Evolutionary conservation across 92 coral and sea anemone genomes (phyloP), one percentile per base, ranked within the genome.

Genomic region (Porites lobata): DNA sequence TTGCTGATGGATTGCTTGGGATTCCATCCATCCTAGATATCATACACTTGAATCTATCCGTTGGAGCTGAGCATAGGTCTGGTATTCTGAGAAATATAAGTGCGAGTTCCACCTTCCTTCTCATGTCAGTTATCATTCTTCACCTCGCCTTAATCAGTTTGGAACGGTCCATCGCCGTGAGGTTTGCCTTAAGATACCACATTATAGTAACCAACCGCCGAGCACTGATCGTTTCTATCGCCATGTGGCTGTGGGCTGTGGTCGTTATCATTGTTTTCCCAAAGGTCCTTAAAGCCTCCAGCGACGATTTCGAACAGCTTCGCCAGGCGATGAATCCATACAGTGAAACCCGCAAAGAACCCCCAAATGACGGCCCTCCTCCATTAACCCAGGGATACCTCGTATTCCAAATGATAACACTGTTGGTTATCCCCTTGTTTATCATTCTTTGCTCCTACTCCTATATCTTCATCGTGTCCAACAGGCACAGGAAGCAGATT

Each of bases 91-190:
- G 47, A 38, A 38, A 1, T 9, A 0, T 26, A 14, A 63, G 52
- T 2, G 21, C 69, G 1, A 17, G 26, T 12, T 11, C 63, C 62
- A 84, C 51, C 78, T 67, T 62, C 51, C 15, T 18, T 11, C 52
- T 74, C 51, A 74, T 52, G 26, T 20, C 73, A 17, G 51, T 57
- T 26, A 75, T 84, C 62, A 73, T 84, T 84, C 81, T 61, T 13
- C 87, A 84, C 65, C 74, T 84, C 52, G 80, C 81, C 52, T 74
- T 84, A 29, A 84, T 84, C 58, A 84, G 87, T 50, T 58, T 74
- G 11, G 81, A 84, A 14, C 87, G 87, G 29, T 62, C 75, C 20
- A 63, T 84, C 74, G 87, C 87, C 50, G 32, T 84, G 64, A 84
- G 65, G 74, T 84, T 84, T 62, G 66, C 80, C 71, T 73, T 84